Percentiles rank a stretch among this genome's conserved stretches.
Conservation (phyloP, 92 coral and sea anemone species). For the Zoanthus gigantus region DNA sequence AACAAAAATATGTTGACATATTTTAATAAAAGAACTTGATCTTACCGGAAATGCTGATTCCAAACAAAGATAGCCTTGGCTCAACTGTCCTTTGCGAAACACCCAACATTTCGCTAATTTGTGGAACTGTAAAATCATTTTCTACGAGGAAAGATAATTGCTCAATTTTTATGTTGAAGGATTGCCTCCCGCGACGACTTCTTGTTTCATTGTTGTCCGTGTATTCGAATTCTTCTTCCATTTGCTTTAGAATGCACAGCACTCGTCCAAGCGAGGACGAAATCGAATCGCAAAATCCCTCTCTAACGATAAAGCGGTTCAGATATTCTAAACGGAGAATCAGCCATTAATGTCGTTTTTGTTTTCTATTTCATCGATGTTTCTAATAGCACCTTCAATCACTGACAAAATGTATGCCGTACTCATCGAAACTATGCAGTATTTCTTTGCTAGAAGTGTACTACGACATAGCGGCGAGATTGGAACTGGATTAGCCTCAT, state of each 20-base stretch:
- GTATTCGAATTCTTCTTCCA: conserved; percentile 13
- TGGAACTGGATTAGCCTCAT: not conserved
- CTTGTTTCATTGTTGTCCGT: conserved; percentile 31
- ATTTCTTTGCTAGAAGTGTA: not conserved
- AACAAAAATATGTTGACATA: too few relatives aligned
- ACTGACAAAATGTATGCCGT: conserved; percentile 39
- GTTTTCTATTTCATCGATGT: conserved; percentile 28
- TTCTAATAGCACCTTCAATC: conserved; percentile 41
- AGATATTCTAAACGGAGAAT: conserved; percentile 36
- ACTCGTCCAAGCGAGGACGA: conserved; percentile 45
- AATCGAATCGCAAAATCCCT: conserved; percentile 42
- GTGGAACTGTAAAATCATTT: conserved; percentile 44
- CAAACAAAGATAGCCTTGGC: conserved; percentile 42
- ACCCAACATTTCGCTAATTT: conserved; percentile 38
- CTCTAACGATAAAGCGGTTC: conserved; percentile 32
- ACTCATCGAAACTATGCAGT: conserved; percentile 13
- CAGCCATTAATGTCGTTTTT: conserved; percentile 46
- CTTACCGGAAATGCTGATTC: conserved; percentile 50
- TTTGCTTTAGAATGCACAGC: conserved; percentile 33
- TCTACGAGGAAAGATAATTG: conserved; percentile 44
- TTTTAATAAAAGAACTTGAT: not conserved
- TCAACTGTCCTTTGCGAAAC: conserved; percentile 50
- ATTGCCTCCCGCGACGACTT: conserved; percentile 50
- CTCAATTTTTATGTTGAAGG: conserved; percentile 40
- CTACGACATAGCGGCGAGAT: conserved; percentile 38